These are phyloP conservation scores for Phoenoteleia sp. DNA, from an alignment of 2,888 invertebrate species.

Conservation along the genomic window DNA sequence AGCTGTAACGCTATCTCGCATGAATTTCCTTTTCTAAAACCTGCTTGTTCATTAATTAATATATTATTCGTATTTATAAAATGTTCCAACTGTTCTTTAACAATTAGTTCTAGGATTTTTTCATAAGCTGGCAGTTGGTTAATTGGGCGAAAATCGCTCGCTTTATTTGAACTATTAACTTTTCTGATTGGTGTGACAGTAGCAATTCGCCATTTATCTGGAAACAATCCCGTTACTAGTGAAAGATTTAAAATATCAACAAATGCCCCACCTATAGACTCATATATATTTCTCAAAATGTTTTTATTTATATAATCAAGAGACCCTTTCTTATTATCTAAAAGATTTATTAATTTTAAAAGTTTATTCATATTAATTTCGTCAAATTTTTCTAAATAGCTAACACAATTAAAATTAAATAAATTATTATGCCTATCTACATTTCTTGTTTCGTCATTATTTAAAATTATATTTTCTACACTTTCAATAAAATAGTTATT, in stretches of 20 bases:
- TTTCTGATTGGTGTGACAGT: too few relatives aligned
- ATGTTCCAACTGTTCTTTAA: too few relatives aligned
- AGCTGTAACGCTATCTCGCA: too few relatives aligned
- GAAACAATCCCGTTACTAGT: neutral
- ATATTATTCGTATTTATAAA: too few relatives aligned
- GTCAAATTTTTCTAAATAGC: constrained; percentile 27
- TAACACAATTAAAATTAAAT: constrained; percentile 23
- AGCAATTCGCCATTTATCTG: too few relatives aligned
- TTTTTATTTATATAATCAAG: constrained; percentile 1
- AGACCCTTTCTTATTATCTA: constrained; percentile 15
- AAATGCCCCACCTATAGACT: constrained; percentile 11
- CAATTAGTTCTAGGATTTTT: too few relatives aligned
- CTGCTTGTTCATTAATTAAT: too few relatives aligned
- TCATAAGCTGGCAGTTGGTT: too few relatives aligned
- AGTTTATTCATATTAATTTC: neutral
- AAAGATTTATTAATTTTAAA: neutral
- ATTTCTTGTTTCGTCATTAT: neutral
- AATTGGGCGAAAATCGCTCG: too few relatives aligned
- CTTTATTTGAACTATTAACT: too few relatives aligned
- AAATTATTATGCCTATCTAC: neutral
- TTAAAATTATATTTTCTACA: constrained; percentile 1
- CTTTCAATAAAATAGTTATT: constrained; percentile 29
- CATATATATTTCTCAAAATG: neutral
- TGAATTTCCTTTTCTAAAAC: too few relatives aligned
- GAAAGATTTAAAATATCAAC: constrained; percentile 2